Percentiles rank a stretch among this genome's conserved stretches.
These are phyloP conservation scores for Sinella curviseta DNA, from an alignment of 1,140 invertebrate genomes.

Conservation along the genomic window DNA sequence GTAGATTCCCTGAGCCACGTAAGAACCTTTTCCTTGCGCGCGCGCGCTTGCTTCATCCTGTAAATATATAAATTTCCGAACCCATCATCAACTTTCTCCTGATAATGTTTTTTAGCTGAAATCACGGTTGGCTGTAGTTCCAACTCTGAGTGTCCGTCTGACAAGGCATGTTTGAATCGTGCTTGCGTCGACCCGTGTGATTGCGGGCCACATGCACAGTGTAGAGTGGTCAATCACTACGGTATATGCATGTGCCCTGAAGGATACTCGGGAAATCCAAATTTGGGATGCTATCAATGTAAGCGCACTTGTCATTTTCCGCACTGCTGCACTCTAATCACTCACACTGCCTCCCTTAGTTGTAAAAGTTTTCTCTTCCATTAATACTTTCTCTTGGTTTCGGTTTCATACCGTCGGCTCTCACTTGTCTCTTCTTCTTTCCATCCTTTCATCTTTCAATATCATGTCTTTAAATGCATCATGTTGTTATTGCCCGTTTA, in stretches of 20 bases:
- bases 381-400: no score
- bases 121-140: slow-evolving; percentile 39
- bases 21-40: slow-evolving; percentile 17
- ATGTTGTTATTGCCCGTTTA: not conserved
- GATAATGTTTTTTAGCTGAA: slow-evolving; percentile 23
- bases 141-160: slow-evolving; percentile 47
- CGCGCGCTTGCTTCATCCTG: not conserved
- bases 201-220: slow-evolving; percentile 78
- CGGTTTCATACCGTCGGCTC: no score
- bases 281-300: slow-evolving; percentile 27
- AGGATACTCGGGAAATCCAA: slow-evolving; percentile 39
- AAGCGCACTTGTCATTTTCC: not conserved
- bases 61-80: not conserved
- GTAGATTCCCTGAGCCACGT: slow-evolving; percentile 45
- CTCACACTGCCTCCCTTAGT: not conserved
- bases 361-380: no score
- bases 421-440: not conserved
- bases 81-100: not conserved
- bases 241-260: slow-evolving; percentile 73
- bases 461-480: not conserved
- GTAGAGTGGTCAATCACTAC: slow-evolving; percentile 75
- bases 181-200: slow-evolving; percentile 78
- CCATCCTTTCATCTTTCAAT: not conserved
- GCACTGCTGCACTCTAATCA: not conserved
- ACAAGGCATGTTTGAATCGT: slow-evolving; percentile 71